Evolutionary conservation across 92 coral and sea anemone species (phyloP), one percentile per base, ranked within the genome.

Genomic region (Galaxea fascicularis): DNA sequence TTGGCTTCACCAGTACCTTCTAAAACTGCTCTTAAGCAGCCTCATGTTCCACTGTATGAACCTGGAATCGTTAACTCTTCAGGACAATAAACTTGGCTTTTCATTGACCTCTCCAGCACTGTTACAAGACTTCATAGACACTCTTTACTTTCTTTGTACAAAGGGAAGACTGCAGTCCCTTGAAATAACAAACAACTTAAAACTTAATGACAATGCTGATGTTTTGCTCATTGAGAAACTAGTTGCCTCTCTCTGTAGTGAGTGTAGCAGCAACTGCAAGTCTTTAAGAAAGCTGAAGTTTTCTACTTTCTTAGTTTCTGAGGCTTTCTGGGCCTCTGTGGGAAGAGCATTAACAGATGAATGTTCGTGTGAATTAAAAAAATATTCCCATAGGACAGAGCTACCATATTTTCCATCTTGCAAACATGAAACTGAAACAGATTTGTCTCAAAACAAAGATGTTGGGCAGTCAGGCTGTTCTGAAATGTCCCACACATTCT

Each of bases 271-370:
- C 4, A 25, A 25, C 14, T 15, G 44, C 16, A 69, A 72, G 29
- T 82, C 77, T 39, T 39, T 82, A 64, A 45, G 54, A 10, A 82
- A 54, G 25, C 69, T 82, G 17, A 72, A 47, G 49, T 67, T 79
- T 58, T 82, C 86, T 15, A 70, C 78, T 44, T 17, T 13, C 57
- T 44, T 18, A 54, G 68, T 71, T 82, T 82, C 84, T n/a, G 4
- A 26, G 51, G 49, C 30, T 12, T 12, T 57, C 15, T 29, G 21
- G 28, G 73, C 31, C 14, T 66, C 21, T 65, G 16, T 79, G 20
- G 65, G 84, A 17, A 79, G 31, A 65, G 65, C 65, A 49, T 28
- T 79, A 53, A 65, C 31, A 79, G 84, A 79, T 79, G 74, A 28
- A 20, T 79, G 84, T 79, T 21, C 7, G 0, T 52, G 84, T 30